phyloP scores from a whole-genome alignment of 2,797 vertebrate species.

The Acanthurus tractus region DNA sequence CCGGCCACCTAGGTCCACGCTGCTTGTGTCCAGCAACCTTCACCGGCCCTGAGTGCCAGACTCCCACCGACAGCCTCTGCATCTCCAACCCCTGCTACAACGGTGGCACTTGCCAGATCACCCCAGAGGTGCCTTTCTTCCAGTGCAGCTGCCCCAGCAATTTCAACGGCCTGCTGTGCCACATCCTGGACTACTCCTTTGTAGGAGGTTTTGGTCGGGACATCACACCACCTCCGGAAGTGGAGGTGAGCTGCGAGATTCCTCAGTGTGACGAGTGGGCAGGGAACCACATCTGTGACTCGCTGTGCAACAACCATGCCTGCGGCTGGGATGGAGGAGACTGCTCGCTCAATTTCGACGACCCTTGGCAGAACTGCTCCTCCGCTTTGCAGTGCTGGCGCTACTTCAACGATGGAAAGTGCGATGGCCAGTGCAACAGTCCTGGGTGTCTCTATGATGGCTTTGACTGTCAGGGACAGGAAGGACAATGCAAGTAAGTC shows the following conservation, averaged over 20 bases:
- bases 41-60: conserved; percentile 93
- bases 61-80: conserved; percentile 91
- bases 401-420: conserved; percentile 95
- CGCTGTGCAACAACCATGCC: conserved; percentile 93
- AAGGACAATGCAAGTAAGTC: conserved; percentile 98
- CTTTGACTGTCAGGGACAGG: conserved; percentile 95
- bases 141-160: conserved; percentile 94
- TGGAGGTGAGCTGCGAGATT: conserved; percentile 90
- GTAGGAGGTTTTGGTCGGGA: conserved; percentile 91
- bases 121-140: conserved; percentile 88
- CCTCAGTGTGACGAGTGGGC: conserved; percentile 89
- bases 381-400: conserved; percentile 97
- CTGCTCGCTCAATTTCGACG: conserved; percentile 97
- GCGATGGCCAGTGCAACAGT: conserved; percentile 94
- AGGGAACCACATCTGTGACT: conserved; percentile 92
- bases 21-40: conserved; percentile 90
- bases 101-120: conserved; percentile 92
- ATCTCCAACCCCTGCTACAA: conserved; percentile 95
- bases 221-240: conserved; percentile 89
- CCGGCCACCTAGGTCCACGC: conserved; percentile 88
- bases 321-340: conserved; percentile 97
- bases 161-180: conserved; percentile 97
- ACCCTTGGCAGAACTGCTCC: conserved; percentile 98
- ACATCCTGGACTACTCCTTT: conserved; percentile 95
- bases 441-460: conserved; percentile 97